phyloP scores from a whole-genome alignment of 2,888 invertebrate genomes.

The Eutolmus rufibarbis region DNA sequence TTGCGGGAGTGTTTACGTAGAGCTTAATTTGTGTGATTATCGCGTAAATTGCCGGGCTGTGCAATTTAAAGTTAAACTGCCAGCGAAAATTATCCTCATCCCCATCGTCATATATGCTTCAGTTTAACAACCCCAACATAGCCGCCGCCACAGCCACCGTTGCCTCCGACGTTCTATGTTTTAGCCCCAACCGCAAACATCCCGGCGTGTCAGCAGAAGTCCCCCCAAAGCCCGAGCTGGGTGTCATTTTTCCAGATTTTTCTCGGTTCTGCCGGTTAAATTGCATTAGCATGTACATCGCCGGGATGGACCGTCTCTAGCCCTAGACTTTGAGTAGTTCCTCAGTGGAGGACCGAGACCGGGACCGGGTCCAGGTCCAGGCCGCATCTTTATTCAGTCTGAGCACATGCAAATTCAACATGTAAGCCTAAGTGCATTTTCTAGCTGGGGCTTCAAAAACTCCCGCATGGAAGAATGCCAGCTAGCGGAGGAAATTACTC shows the following conservation, averaged over 20 bases:
- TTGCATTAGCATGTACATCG: not conserved
- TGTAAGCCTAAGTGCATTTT: conserved; percentile 26
- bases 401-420: conserved; percentile 23
- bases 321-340: conserved; percentile 3
- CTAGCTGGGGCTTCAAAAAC: not conserved
- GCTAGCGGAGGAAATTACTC: conserved; percentile 3
- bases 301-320: not conserved
- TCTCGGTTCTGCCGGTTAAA: not conserved
- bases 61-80: not conserved
- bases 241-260: conserved; percentile 4
- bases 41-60: not conserved
- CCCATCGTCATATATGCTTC: not conserved
- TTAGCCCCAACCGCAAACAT: not conserved
- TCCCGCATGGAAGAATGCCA: conserved; percentile 3
- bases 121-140: not conserved
- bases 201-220: not conserved
- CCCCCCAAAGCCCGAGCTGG: not conserved
- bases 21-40: not conserved
- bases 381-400: not conserved
- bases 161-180: not conserved
- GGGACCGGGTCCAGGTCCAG: not conserved
- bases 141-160: not conserved
- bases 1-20: not conserved
- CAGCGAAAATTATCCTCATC: not conserved
- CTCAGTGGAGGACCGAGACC: not conserved